Base-by-base conservation (phyloP, 2,888 invertebrate genomes). In the Epicampocera succincta region DNA sequence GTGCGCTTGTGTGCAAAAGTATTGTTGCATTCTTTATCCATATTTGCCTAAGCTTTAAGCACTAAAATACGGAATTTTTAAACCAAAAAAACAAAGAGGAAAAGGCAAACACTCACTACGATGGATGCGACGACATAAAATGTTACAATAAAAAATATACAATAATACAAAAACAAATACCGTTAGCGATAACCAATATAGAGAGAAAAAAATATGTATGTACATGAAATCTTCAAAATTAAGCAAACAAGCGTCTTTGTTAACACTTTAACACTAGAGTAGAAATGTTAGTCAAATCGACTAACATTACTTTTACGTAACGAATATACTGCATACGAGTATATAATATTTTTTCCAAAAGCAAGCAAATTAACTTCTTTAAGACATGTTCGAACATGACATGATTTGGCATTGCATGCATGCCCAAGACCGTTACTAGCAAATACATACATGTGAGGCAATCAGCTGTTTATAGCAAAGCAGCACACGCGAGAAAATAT, bases 1-100 rank as follows among this genome's bases (percentile, higher is more conserved):
- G 15, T 8, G 1, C 21, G 12, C 9, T 38, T 3, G 2, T 17
- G 2, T 58, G 25, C 13, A 25, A 1, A 50, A n/a, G 12, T 40
- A 21, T 46, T 61, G 38, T 80, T 63, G 17, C 19, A 12, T 48
- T 84, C 52, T 76, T 83, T 84, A 69, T 63, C 52, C 63, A 52
- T 52, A 72, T 72, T 72, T 63, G 33, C 44, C 25, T 44, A 72
- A 72, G 52, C 42, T 61, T 61, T 61, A n/a, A 52, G 61, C 63
- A 52, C 11, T 25, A 54, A 63, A 52, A 33, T 33, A 33, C 33
- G 8, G 33, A 33, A 44, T 44, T 69, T 19, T 12, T 42, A 21
- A 69, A 44, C 1, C 13, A 38, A 46, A 19, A 73, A 21, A 44
- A 46, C 9, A 69, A 44, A 21, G 29, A 9, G 1, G 8, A 60